These are phyloP conservation scores for Chaetodon trifascialis DNA, from an alignment of 2,113 vertebrate genomes.

Conservation along the genomic window DNA sequence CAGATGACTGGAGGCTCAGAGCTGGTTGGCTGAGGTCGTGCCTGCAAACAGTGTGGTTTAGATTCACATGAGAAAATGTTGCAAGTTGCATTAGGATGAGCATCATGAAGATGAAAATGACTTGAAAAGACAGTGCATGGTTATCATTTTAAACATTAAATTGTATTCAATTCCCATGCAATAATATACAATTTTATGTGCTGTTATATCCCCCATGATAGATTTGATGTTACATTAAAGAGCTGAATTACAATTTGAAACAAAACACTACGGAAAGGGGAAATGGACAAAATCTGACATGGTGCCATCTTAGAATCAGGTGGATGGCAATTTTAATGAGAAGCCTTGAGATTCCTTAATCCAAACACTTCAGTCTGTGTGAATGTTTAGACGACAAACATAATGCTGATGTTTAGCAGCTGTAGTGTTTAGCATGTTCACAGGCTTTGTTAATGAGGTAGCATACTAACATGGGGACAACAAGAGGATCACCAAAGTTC, in stretches of 20 bases:
- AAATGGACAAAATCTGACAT: not conserved
- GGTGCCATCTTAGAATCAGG: too few species aligned
- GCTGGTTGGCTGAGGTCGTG: not conserved
- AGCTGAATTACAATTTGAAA: too few species aligned
- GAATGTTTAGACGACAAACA: too few species aligned
- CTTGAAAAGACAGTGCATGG: not conserved
- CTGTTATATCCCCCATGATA: too few species aligned
- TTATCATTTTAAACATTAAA: not conserved
- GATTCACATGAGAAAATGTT: slow-evolving; percentile 31
- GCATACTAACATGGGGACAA: too few species aligned
- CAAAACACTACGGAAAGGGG: not conserved
- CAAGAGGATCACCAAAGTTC: too few species aligned
- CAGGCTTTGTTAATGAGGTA: too few species aligned
- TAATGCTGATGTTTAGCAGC: too few species aligned
- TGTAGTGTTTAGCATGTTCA: too few species aligned
- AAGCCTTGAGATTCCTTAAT: not conserved
- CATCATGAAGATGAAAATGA: not conserved
- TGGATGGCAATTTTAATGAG: too few species aligned
- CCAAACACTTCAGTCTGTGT: too few species aligned
- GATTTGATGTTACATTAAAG: not conserved
- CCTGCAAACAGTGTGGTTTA: not conserved
- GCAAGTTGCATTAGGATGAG: not conserved
- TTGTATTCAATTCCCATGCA: not conserved
- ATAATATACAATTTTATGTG: too few species aligned
- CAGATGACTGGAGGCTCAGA: not conserved